Evolutionary conservation across 2,113 vertebrate genomes (phyloP).

Genomic region (Silurus asotus): DNA sequence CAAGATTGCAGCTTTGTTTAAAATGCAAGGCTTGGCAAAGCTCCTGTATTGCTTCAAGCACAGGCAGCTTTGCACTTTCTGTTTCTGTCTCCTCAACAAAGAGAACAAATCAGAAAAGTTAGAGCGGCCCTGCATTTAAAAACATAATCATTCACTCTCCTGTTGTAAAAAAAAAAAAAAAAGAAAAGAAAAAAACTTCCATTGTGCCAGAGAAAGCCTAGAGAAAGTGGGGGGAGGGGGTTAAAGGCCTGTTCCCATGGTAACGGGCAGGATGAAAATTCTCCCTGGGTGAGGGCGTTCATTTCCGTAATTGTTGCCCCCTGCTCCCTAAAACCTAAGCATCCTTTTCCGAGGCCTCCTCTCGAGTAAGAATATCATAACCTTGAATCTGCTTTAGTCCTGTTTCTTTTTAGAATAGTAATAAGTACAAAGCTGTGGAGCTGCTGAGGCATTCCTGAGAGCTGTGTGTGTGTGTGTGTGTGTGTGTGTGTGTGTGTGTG

Average conservation of each 20-base stretch:
- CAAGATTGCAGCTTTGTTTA: background rate
- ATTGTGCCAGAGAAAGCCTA: slow-evolving; percentile 70
- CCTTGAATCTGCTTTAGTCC: slow-evolving; percentile 65
- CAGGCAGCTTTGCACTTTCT: background rate
- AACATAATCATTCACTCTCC: slow-evolving; percentile 67
- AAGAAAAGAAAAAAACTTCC: slow-evolving; percentile 53
- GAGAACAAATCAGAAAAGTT: slow-evolving; percentile 45
- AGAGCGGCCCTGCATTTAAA: slow-evolving; percentile 40
- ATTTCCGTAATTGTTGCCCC: slow-evolving; percentile 81
- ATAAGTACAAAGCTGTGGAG: slow-evolving; percentile 8
- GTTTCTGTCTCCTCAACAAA: slow-evolving; percentile 11
- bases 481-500: background rate
- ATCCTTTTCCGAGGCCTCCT: slow-evolving; percentile 70
- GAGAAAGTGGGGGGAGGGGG: slow-evolving; percentile 59
- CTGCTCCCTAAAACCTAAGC: slow-evolving; percentile 70
- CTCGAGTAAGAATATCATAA: slow-evolving; percentile 63
- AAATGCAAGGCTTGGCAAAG: slow-evolving; percentile 1
- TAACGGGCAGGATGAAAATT: slow-evolving; percentile 83
- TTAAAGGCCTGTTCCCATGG: slow-evolving; percentile 79
- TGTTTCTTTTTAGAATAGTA: background rate
- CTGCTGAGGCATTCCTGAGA: background rate
- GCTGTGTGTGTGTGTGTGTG: background rate
- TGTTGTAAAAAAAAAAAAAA: slow-evolving; percentile 63
- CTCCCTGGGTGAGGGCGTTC: slow-evolving; percentile 81
- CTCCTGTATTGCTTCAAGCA: background rate